phyloP scores from a whole-genome alignment of 2,797 vertebrate genomes.

The Acanthopagrus latus region DNA sequence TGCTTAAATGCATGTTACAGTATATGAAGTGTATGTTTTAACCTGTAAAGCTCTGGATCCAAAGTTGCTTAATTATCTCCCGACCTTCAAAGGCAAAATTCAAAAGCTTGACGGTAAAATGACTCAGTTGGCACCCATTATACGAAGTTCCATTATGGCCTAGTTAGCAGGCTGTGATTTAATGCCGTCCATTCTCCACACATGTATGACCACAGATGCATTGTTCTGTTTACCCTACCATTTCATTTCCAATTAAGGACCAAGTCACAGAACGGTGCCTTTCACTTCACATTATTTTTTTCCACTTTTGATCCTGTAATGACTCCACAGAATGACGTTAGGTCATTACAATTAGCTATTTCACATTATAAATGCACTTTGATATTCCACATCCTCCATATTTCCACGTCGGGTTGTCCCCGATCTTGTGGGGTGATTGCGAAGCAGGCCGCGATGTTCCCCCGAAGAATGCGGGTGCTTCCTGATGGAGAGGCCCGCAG shows the following conservation, averaged over 20 bases:
- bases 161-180: conserved; percentile 62
- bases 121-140: conserved; percentile 51
- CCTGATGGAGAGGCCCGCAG: conserved; percentile 35
- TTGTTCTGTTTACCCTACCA: conserved; percentile 69
- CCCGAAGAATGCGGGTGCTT: conserved; percentile 50
- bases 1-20: neutral
- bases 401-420: conserved; percentile 63
- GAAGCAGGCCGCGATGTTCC: conserved; percentile 44
- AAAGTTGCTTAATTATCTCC: conserved; percentile 21
- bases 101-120: conserved; percentile 51
- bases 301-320: conserved; percentile 65
- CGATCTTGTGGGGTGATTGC: conserved; percentile 59
- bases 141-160: conserved; percentile 47
- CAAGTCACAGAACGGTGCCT: conserved; percentile 55
- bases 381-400: conserved; percentile 55
- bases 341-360: conserved; percentile 63
- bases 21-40: conserved; percentile 28
- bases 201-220: conserved; percentile 65
- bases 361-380: conserved; percentile 40
- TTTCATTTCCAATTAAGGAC: conserved; percentile 73
- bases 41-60: conserved; percentile 21
- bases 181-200: conserved; percentile 70
- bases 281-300: conserved; percentile 67
- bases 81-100: conserved; percentile 44
- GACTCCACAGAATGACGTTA: conserved; percentile 57